These are phyloP conservation scores for Pinctada fucata DNA, from an alignment of 2,888 invertebrate species.

Conservation along the genomic window DNA sequence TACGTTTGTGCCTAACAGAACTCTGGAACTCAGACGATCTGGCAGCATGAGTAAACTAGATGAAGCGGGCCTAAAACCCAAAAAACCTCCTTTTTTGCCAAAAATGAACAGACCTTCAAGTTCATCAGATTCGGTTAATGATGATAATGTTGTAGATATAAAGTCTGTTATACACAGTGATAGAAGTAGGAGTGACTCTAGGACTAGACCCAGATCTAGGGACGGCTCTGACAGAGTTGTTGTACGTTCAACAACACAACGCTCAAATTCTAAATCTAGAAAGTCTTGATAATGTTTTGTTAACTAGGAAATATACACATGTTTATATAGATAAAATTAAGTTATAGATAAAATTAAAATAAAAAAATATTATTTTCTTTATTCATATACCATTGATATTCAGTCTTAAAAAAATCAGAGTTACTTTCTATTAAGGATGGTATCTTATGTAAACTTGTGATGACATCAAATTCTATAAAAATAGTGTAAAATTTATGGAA, in stretches of 20 bases:
- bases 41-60: conserved; percentile 53
- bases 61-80: conserved; percentile 5
- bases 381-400: no score
- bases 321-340: no score
- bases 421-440: no score
- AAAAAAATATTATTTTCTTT: no score
- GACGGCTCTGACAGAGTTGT: background rate
- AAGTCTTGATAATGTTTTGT: background rate
- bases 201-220: background rate
- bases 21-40: conserved; percentile 57
- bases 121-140: background rate
- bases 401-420: no score
- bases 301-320: no score
- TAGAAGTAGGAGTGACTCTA: background rate
- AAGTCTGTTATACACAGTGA: background rate
- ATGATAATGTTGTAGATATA: background rate
- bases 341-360: no score
- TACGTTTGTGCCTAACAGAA: conserved; percentile 62
- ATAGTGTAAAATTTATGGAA: no score
- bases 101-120: background rate
- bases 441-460: no score
- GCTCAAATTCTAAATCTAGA: background rate
- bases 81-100: background rate
- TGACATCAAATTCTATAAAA: no score
- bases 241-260: background rate